Percentiles rank a stretch among this genome's conserved stretches.
Evolutionary conservation across 2,113 vertebrate genomes (phyloP).

Genomic region (Malurus elegans): DNA sequence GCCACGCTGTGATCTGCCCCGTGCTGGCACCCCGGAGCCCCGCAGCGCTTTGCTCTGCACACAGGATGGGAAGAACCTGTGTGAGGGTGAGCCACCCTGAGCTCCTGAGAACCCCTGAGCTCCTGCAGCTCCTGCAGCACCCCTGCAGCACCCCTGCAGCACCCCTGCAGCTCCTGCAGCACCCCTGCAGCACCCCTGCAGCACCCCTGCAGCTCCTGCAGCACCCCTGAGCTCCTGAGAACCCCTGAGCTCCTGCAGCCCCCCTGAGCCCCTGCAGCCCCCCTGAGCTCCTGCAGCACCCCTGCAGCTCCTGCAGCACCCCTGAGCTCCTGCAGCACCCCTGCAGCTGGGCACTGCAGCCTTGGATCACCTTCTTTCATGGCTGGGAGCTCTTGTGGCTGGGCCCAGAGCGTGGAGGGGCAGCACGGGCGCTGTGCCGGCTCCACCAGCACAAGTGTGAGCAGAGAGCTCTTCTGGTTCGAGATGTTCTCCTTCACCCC

Average conservation of each 20-base stretch:
- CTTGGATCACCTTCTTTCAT: accelerated
- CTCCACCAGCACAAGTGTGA: not conserved
- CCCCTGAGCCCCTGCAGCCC: not conserved
- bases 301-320: not conserved
- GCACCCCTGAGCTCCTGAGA: not conserved
- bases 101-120: not conserved
- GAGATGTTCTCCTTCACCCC: not conserved
- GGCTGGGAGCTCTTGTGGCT: not conserved
- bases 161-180: no score
- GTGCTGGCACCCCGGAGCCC: not conserved
- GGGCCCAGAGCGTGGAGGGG: accelerated
- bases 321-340: not conserved
- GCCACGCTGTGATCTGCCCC: not conserved
- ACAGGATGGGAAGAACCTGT: not conserved
- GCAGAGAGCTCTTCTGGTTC: conserved; percentile 45
- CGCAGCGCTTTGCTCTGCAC: accelerated
- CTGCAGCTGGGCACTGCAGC: not conserved
- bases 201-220: no score
- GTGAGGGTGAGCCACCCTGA: not conserved
- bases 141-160: not conserved
- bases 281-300: not conserved
- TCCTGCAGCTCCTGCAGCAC: not conserved
- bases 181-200: no score
- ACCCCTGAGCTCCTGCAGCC: not conserved
- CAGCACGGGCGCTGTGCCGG: not conserved